phyloP scores from a whole-genome alignment of 2,113 vertebrate genomes.

The Passer domesticus region DNA sequence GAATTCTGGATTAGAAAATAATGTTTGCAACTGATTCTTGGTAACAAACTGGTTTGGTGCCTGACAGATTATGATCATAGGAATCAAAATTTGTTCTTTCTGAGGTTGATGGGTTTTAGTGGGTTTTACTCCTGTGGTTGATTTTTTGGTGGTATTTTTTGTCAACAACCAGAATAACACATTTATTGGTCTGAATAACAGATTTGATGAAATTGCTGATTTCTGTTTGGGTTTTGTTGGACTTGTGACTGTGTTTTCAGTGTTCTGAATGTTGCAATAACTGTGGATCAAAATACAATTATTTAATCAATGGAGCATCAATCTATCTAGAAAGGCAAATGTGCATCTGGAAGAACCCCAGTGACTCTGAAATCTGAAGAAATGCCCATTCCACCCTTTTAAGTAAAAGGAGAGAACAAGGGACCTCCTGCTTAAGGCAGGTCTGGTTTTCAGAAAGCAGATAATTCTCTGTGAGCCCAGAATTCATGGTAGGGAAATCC shows the following conservation, averaged over 20 bases:
- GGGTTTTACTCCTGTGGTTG: background rate
- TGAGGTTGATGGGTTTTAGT: background rate
- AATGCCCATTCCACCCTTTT: background rate
- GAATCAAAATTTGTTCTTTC: background rate
- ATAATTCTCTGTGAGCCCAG: background rate
- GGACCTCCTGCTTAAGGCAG: background rate
- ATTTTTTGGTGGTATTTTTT: background rate
- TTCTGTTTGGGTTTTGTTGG: background rate
- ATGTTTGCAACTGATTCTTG: background rate
- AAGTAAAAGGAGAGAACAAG: background rate
- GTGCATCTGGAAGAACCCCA: background rate
- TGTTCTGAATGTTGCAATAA: background rate
- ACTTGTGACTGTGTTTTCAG: background rate
- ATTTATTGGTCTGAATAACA: background rate
- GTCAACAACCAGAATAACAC: background rate
- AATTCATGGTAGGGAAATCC: background rate
- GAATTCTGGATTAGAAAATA: background rate
- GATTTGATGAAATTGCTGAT: background rate
- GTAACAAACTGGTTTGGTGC: background rate
- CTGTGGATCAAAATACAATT: background rate
- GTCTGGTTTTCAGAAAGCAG: background rate
- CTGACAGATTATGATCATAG: background rate
- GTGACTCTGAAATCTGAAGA: background rate
- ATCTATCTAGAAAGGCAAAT: background rate
- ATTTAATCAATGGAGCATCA: background rate